phyloP scores from a whole-genome alignment of 2,113 vertebrate species.

The Neofelis nebulosa region DNA sequence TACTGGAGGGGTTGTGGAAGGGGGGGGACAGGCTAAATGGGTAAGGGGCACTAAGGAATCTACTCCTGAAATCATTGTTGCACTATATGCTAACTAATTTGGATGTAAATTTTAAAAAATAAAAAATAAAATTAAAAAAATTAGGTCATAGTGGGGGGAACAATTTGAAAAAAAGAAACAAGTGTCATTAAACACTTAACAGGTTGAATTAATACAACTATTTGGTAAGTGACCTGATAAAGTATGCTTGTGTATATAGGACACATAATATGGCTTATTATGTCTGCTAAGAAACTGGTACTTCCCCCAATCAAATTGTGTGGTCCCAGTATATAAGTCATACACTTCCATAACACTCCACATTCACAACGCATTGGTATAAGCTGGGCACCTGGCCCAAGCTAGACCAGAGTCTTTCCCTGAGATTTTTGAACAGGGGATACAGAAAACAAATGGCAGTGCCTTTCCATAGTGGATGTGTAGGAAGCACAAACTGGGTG shows the following conservation, averaged over 20 bases:
- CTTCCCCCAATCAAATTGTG: neutral
- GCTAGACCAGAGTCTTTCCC: neutral
- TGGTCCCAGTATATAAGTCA: neutral
- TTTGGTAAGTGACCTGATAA: conserved; percentile 16
- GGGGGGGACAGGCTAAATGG: too few relatives aligned
- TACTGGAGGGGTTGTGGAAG: too few relatives aligned
- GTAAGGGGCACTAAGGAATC: too few relatives aligned
- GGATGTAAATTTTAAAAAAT: too few relatives aligned
- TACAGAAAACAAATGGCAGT: neutral
- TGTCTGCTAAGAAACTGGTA: neutral
- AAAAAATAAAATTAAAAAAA: neutral
- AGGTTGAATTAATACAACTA: neutral
- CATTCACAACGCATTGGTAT: neutral
- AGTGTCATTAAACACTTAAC: neutral
- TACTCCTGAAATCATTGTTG: too few relatives aligned
- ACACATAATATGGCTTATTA: neutral
- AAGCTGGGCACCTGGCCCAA: neutral
- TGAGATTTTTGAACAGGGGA: neutral
- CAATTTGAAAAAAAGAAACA: neutral
- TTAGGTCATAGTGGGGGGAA: neutral
- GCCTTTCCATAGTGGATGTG: neutral
- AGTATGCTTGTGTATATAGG: neutral
- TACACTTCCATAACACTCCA: neutral
- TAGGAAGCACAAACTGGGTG: neutral
- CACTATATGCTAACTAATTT: too few relatives aligned